Base-by-base conservation (phyloP, 2,888 invertebrate species). In the Ptilodon capucinus region DNA sequence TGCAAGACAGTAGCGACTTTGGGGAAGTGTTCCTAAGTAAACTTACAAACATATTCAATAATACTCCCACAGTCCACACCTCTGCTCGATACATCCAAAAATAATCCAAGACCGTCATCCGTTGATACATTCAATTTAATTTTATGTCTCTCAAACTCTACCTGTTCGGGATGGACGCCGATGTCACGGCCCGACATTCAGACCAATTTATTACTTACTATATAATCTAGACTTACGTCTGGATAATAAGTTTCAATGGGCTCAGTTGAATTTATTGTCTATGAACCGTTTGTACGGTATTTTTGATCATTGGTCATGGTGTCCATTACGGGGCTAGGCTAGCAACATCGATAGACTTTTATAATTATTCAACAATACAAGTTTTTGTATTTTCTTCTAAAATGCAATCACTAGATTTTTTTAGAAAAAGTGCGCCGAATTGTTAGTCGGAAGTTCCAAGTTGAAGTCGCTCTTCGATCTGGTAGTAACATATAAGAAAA, bases 171-270 rank as follows among this genome's bases (percentile, higher is more conserved):
- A 71, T 81, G 82, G 81, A 80, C 78, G 73, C 81, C 77, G 66
- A 74, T 76, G 81, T 81, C 83, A 61, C 69, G 60, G 55, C 13
- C 32, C 28, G 28, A 28, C 28, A 28, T 28, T 28, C 63, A 61
- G 60, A 73, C 64, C 69, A 77, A 85, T 84, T 86, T 85, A 86
- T 84, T 71, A 78, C 68, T 74, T 73, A 74, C 74, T 84, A 82
- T 81, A 86, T 86, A 84, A 84, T 81, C 74, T 54, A 41, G 60
- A 59, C 61, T 62, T 62, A 59, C 62, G 62, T 57, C 60, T 66
- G 68, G 76, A 57, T 62, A 66, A 68, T 66, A 64, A 66, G 62
- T 60, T 64, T 57, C 54, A 52, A 47, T 56, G 55, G 51, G 53
- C 56, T 66, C 61, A 63, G 64, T 66, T 56, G 44, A 60, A 66